These are phyloP conservation scores for Brachyopa scutellaris DNA, from an alignment of 2,888 invertebrate species.

Conservation along the genomic window DNA sequence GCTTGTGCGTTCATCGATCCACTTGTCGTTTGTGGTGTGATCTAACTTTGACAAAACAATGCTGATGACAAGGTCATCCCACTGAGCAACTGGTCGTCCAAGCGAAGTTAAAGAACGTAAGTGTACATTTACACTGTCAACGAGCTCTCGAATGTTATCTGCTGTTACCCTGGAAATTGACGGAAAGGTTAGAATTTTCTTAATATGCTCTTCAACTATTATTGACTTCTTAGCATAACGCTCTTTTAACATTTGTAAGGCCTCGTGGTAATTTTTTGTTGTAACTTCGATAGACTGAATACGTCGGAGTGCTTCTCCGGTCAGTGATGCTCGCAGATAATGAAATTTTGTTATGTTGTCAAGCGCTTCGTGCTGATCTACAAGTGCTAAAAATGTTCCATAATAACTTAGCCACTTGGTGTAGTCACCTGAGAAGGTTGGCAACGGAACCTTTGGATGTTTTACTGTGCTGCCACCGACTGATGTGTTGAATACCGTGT, in stretches of 20 bases:
- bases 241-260: neutral
- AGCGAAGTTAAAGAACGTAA: neutral
- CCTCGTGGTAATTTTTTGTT: neutral
- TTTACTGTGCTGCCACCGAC: constrained; percentile 3
- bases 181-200: constrained; percentile 1
- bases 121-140: neutral
- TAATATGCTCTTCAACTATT: constrained; percentile 16
- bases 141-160: neutral
- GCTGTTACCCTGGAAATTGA: neutral
- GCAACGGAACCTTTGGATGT: neutral
- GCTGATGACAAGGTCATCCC: constrained; percentile 10
- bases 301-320: neutral
- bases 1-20: constrained; percentile 7
- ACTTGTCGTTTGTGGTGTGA: neutral
- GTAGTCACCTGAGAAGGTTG: constrained; percentile 12
- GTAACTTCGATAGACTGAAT: constrained; percentile 13
- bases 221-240: neutral
- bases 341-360: neutral
- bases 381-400: neutral
- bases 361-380: neutral
- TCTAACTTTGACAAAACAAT: constrained; percentile 18
- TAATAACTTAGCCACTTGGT: neutral
- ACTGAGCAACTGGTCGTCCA: constrained; percentile 4
- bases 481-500: neutral
- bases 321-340: neutral